Evolutionary conservation across 1,140 invertebrate species (phyloP).

Genomic region (Brachionus asplanchnoidis): DNA sequence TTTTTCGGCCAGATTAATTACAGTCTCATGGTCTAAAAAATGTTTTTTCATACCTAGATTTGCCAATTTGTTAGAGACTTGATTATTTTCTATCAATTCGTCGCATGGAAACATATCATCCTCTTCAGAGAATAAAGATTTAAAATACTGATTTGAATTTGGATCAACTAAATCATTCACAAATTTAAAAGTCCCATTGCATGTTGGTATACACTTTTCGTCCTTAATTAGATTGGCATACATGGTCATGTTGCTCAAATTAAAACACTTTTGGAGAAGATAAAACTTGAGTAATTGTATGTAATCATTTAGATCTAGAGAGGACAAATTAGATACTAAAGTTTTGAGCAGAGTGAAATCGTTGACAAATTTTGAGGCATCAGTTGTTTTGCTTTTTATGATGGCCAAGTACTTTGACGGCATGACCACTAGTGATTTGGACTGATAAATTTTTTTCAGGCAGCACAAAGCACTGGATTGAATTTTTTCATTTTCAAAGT

Average conservation of each 20-base stretch:
- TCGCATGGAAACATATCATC: conserved; percentile 3
- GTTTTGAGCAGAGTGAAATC: not conserved
- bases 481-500: not conserved
- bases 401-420: not conserved
- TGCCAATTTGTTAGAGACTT: not conserved
- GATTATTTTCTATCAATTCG: not conserved
- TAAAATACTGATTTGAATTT: not conserved
- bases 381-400: not conserved
- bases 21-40: not conserved
- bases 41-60: not conserved
- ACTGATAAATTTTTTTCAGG: not conserved
- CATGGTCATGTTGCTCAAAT: not conserved
- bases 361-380: not conserved
- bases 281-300: not conserved
- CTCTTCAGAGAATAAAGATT: not conserved
- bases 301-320: not conserved
- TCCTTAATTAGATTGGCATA: not conserved
- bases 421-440: not conserved
- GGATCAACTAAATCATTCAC: not conserved
- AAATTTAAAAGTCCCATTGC: not conserved
- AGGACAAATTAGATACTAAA: not conserved
- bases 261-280: not conserved
- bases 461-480: not conserved
- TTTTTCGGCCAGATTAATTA: not conserved
- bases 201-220: not conserved